Evolutionary conservation across 2,797 vertebrate species (phyloP).

Genomic region (Mormyrops boulengeri): DNA sequence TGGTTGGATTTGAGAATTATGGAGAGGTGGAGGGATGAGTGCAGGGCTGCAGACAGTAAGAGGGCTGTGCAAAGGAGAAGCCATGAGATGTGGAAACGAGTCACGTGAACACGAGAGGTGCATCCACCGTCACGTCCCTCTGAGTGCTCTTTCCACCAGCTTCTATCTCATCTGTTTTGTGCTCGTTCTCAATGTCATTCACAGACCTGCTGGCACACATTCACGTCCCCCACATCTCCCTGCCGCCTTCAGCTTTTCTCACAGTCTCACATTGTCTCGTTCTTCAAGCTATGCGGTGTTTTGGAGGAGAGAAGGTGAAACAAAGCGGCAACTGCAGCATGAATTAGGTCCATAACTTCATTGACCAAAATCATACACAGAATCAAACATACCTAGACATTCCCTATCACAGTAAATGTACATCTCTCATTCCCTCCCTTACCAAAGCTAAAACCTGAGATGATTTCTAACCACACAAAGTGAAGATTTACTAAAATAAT

Average conservation of each 20-base stretch:
- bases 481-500: neutral
- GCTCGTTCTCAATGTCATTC: neutral
- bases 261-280: neutral
- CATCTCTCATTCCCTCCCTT: neutral
- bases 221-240: neutral
- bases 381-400: neutral
- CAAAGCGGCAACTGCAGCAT: neutral
- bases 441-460: neutral
- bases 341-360: neutral
- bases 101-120: neutral
- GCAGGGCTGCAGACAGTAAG: neutral
- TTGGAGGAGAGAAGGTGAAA: neutral
- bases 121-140: neutral
- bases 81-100: neutral
- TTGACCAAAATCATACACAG: neutral
- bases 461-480: neutral
- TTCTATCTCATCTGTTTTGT: neutral
- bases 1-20: slow-evolving; percentile 36
- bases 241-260: neutral
- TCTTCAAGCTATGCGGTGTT: neutral
- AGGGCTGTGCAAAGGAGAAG: neutral
- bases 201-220: neutral
- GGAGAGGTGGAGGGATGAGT: neutral
- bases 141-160: neutral
- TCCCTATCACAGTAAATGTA: neutral